These are phyloP conservation scores for Phenganax stokvisi DNA, from an alignment of 92 coral and sea anemone species.

Conservation along the genomic window DNA sequence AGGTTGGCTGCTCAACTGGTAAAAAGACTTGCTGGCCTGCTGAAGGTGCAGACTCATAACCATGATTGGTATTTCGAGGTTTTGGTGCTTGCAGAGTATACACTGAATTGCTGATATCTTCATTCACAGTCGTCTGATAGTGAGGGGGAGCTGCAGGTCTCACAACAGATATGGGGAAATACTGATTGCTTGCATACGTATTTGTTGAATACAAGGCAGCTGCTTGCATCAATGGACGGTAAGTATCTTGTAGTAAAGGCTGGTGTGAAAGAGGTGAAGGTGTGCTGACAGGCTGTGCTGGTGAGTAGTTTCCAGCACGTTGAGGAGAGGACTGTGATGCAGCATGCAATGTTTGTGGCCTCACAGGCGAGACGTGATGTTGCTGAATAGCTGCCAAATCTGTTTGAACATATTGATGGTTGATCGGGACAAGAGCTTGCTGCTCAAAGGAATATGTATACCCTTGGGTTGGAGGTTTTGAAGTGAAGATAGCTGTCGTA, in stretches of 20 bases:
- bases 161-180: conserved; percentile 68
- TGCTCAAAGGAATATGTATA: conserved; percentile 47
- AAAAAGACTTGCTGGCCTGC: conserved; percentile 22
- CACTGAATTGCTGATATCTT: conserved; percentile 44
- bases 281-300: conserved; percentile 65
- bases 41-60: conserved; percentile 24
- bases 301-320: conserved; percentile 41
- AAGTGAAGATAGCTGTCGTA: conserved; percentile 14
- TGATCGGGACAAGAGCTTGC: conserved; percentile 60
- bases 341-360: conserved; percentile 72
- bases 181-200: conserved; percentile 69
- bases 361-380: conserved; percentile 58
- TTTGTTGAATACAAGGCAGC: conserved; percentile 65
- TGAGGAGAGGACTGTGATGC: conserved; percentile 60
- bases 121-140: conserved; percentile 51
- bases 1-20: conserved; percentile 23
- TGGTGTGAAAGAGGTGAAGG: conserved; percentile 87
- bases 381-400: conserved; percentile 14
- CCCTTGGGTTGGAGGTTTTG: conserved; percentile 12
- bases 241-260: conserved; percentile 36
- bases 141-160: conserved; percentile 68
- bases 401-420: conserved; percentile 40
- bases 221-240: conserved; percentile 26
- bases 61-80: conserved; percentile 1
- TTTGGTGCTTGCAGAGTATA: conserved; percentile 61